Conservation (phyloP, 2,888 invertebrate species). For the Rhagonycha fulva region DNA sequence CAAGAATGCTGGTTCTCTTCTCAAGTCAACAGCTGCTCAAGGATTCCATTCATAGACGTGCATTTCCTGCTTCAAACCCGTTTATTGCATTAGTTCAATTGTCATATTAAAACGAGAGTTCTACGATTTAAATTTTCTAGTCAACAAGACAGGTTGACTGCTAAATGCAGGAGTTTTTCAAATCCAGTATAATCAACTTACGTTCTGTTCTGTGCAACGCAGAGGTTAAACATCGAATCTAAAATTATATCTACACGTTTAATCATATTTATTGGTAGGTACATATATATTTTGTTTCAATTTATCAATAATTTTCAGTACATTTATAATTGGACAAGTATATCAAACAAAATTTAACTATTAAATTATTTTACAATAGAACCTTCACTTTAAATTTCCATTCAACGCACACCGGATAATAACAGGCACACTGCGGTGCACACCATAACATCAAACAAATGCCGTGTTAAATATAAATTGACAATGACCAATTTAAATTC, state of each 20-base stretch:
- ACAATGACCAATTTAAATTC: not conserved
- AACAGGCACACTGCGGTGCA: not conserved
- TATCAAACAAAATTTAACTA: not conserved
- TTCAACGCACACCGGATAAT: not conserved
- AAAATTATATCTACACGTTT: not conserved
- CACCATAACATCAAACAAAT: not conserved
- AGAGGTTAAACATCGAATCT: not conserved
- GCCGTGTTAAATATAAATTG: not conserved
- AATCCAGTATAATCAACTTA: not conserved
- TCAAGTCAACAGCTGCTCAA: conserved; percentile 21
- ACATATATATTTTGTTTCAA: not conserved
- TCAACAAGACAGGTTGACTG: conserved; percentile 6
- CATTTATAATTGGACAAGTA: not conserved
- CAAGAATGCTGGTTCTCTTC: conserved; percentile 14
- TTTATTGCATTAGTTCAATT: conserved; percentile 21
- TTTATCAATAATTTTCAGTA: not conserved
- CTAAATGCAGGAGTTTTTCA: not conserved
- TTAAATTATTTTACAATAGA: not conserved
- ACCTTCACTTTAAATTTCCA: not conserved
- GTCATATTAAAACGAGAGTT: not conserved
- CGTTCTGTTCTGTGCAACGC: not conserved
- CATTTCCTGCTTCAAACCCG: conserved; percentile 23
- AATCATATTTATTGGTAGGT: not conserved
- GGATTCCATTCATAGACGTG: conserved; percentile 11
- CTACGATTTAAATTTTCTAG: not conserved